Evolutionary conservation across 2,113 vertebrate genomes (phyloP).

Genomic region (Drymodes brunneopygia): DNA sequence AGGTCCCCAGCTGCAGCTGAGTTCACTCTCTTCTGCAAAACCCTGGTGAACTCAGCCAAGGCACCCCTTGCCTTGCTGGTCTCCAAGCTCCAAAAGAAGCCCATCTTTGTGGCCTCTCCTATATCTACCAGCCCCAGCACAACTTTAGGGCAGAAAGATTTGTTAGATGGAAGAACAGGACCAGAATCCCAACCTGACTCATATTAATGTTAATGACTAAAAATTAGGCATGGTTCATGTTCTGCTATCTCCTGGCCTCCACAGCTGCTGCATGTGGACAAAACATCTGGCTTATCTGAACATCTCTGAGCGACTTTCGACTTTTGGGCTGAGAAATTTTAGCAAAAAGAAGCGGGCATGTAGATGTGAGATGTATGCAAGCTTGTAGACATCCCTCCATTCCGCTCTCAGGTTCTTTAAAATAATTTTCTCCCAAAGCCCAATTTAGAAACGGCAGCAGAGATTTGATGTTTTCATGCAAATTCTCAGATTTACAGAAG

Average conservation of each 20-base stretch:
- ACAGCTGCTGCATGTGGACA: background rate
- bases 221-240: background rate
- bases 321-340: background rate
- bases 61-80: background rate
- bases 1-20: background rate
- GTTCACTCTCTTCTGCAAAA: background rate
- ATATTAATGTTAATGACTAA: background rate
- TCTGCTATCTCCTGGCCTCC: background rate
- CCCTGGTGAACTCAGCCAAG: rapidly evolving
- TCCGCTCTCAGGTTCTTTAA: background rate
- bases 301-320: background rate
- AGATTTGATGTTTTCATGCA: background rate
- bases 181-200: background rate
- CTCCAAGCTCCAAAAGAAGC: background rate
- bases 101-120: background rate
- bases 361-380: background rate
- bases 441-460: background rate
- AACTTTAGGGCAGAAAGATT: background rate
- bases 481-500: conserved; percentile 31
- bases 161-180: background rate
- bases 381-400: background rate
- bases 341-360: background rate
- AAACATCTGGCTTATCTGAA: background rate
- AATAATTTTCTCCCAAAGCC: background rate
- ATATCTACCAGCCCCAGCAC: background rate